Percentiles rank a stretch among this genome's conserved stretches.
Conservation (phyloP, 2,113 vertebrate genomes). For the Paratilapia polleni region DNA sequence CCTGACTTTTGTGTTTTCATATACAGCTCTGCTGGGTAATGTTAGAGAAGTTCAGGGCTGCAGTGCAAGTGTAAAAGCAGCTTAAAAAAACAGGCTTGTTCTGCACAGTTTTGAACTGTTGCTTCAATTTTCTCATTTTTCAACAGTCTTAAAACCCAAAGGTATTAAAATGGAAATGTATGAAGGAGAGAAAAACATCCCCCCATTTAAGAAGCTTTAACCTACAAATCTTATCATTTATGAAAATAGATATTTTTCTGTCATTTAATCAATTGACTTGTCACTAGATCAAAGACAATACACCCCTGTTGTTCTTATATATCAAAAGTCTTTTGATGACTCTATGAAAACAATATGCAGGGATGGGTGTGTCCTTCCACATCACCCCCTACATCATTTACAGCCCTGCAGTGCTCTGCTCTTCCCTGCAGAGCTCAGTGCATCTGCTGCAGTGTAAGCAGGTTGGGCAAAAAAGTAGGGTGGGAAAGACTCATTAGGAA, state of each 20-base stretch:
- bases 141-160: background rate
- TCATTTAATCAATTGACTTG: background rate
- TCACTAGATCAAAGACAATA: background rate
- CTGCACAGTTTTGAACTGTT: background rate
- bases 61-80: background rate
- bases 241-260: background rate
- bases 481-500: constrained; percentile 62
- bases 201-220: background rate
- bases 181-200: background rate
- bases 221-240: no score
- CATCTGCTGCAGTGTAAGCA: constrained; percentile 67
- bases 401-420: constrained; percentile 45
- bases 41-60: background rate
- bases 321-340: background rate
- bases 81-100: background rate
- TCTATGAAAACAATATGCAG: background rate
- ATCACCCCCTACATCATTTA: constrained; percentile 1
- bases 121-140: background rate
- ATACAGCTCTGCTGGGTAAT: background rate
- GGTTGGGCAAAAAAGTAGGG: constrained; percentile 27
- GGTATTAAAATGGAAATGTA: background rate
- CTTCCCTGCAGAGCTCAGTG: constrained; percentile 16
- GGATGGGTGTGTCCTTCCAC: background rate
- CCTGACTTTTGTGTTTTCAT: background rate
- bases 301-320: background rate